Percentiles rank a stretch among this genome's conserved stretches.
phyloP scores from a whole-genome alignment of 2,797 vertebrate species.

The Botia almorhae region DNA sequence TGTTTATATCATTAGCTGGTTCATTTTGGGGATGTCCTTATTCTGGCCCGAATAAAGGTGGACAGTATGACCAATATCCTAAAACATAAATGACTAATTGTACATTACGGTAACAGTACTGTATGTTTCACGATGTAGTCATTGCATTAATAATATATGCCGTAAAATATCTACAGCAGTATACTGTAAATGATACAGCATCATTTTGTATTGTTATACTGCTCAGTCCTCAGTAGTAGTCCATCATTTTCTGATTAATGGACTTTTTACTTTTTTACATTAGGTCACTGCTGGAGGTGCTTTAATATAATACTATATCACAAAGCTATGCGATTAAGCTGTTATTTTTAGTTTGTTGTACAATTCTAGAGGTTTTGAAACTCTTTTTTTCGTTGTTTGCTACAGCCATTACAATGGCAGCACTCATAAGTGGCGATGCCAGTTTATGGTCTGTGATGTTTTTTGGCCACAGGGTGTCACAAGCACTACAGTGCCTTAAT shows the following conservation, averaged over 20 bases:
- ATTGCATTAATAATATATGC: not conserved
- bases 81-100: not conserved
- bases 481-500: not conserved
- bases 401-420: not conserved
- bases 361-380: not conserved
- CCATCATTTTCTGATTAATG: not conserved
- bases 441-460: not conserved
- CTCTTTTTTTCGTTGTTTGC: not conserved
- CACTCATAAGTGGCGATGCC: not conserved
- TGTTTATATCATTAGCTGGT: constrained; percentile 43
- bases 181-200: too few species aligned
- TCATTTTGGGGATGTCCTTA: not conserved
- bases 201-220: too few species aligned
- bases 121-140: not conserved
- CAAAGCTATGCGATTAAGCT: too few species aligned
- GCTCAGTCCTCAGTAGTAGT: not conserved
- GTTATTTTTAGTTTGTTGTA: too few species aligned
- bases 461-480: not conserved
- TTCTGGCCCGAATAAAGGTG: constrained; percentile 58
- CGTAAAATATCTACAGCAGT: too few species aligned
- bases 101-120: not conserved
- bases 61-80: not conserved
- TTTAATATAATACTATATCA: too few species aligned
- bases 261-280: too few species aligned
- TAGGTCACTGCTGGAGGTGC: too few species aligned